A percentile compares a stretch with the other conserved stretches of the same genome.
Evolutionary conservation across 1,140 invertebrate species (phyloP).

Genomic region (Drosophila ercepeae): DNA sequence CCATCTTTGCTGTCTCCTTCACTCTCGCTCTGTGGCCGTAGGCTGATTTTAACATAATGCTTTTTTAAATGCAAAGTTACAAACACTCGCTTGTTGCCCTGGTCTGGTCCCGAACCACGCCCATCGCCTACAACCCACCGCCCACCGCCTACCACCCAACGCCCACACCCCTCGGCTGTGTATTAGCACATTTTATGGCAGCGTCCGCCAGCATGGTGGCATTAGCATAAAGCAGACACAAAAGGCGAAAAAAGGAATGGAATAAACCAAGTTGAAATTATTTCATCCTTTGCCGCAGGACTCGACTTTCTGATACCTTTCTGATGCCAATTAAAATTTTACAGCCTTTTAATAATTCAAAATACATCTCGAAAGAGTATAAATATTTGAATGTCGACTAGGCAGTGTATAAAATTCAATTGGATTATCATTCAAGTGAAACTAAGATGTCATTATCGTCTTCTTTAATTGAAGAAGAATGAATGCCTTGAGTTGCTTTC

Average conservation of each 20-base stretch:
- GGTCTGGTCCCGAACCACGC: conserved; percentile 16
- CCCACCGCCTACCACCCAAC: neutral
- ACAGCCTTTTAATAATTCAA: neutral
- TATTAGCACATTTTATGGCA: conserved; percentile 80
- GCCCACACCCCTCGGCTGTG: conserved; percentile 53
- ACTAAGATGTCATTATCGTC: conserved; percentile 10
- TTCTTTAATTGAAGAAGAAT: conserved; percentile 3
- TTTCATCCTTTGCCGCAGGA: neutral
- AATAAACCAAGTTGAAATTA: conserved; percentile 49
- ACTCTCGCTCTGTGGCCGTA: conserved; percentile 50
- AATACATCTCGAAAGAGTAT: neutral
- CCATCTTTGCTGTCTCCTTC: neutral
- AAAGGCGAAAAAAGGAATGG: conserved; percentile 60
- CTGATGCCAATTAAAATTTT: neutral
- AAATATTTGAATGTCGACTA: neutral
- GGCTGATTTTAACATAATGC: conserved; percentile 82
- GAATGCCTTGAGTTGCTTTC: neutral
- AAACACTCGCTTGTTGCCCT: conserved; percentile 64
- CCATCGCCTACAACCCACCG: neutral
- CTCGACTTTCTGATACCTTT: conserved; percentile 38
- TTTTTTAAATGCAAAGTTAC: conserved; percentile 83
- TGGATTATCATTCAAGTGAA: conserved; percentile 30
- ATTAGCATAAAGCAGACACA: conserved; percentile 79
- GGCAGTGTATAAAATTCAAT: neutral
- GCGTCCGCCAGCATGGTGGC: conserved; percentile 55